A percentile compares a stretch with the other conserved stretches of the same genome.
phyloP scores from a whole-genome alignment of 1,140 invertebrate species.

The Bilobella aurantiaca region DNA sequence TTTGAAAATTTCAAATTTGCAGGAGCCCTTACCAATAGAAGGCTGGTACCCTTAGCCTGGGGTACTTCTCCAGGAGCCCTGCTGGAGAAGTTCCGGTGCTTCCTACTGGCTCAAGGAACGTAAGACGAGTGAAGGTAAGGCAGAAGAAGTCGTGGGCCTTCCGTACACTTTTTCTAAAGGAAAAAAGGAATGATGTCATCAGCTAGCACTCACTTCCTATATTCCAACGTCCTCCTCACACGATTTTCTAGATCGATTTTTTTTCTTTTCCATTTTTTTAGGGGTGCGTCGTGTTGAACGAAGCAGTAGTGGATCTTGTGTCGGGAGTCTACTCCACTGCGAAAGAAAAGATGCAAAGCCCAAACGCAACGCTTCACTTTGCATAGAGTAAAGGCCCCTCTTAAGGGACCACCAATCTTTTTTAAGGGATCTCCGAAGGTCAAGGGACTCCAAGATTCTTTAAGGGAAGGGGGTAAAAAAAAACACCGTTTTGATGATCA shows the following conservation, averaged over 20 bases:
- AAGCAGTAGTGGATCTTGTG: too few relatives aligned
- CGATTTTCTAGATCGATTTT: constrained; percentile 29
- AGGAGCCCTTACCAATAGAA: too few relatives aligned
- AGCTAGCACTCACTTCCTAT: constrained; percentile 19
- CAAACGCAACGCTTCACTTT: not conserved
- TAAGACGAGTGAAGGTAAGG: constrained; percentile 2
- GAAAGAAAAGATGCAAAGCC: too few relatives aligned
- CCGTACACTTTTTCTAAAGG: not conserved
- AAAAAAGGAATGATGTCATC: constrained; percentile 30
- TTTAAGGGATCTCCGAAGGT: not conserved
- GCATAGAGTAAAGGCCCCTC: not conserved
- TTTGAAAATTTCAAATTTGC: too few relatives aligned
- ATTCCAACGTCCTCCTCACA: constrained; percentile 20
- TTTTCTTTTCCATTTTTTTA: constrained; percentile 11
- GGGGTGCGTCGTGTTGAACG: too few relatives aligned
- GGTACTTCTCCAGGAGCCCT: not conserved
- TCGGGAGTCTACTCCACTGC: too few relatives aligned
- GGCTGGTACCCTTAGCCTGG: too few relatives aligned
- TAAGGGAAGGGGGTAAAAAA: not conserved
- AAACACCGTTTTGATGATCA: not conserved
- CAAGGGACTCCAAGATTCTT: not conserved
- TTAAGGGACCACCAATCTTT: too few relatives aligned
- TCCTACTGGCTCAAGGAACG: not conserved
- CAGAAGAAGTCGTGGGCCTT: not conserved
- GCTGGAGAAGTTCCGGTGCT: too few relatives aligned